Conservation (phyloP, 2,113 vertebrate species). For the Xiphorhynchus elegans region DNA sequence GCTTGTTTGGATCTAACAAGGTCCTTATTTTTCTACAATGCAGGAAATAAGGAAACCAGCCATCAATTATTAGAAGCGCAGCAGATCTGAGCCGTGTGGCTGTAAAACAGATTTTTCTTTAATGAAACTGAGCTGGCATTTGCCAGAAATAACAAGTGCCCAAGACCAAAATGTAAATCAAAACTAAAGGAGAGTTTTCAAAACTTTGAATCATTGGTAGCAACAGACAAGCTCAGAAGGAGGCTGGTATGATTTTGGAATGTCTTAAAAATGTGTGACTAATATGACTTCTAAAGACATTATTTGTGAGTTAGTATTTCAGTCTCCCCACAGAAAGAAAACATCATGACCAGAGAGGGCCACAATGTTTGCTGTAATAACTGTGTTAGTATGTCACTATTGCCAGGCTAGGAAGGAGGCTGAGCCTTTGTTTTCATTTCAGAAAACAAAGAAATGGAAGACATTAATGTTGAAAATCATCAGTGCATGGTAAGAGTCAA, state of each 20-base stretch:
- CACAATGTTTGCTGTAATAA: conserved; percentile 55
- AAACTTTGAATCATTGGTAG: conserved; percentile 77
- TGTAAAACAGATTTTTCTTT: conserved; percentile 80
- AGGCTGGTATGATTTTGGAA: conserved; percentile 76
- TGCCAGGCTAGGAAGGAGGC: conserved; percentile 5
- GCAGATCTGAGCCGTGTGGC: conserved; percentile 60
- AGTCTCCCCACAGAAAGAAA: conserved; percentile 69
- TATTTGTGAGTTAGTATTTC: conserved; percentile 72
- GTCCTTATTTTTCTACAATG: conserved; percentile 74
- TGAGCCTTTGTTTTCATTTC: conserved; percentile 14
- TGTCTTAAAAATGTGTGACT: conserved; percentile 88
- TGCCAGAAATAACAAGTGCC: conserved; percentile 86
- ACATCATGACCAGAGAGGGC: conserved; percentile 54
- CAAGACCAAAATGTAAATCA: conserved; percentile 82
- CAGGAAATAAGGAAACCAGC: conserved; percentile 74
- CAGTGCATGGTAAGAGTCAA: neutral
- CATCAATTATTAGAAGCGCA: conserved; percentile 70
- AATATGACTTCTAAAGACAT: conserved; percentile 80
- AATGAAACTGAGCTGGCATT: conserved; percentile 77
- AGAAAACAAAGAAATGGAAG: conserved; percentile 19
- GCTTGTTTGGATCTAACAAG: conserved; percentile 71
- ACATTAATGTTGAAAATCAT: neutral
- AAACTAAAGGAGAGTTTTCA: conserved; percentile 77
- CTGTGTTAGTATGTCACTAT: conserved; percentile 63
- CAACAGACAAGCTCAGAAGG: conserved; percentile 67